These are phyloP conservation scores for Hyperopisus bebe DNA, from an alignment of 2,113 vertebrate genomes.

Conservation along the genomic window DNA sequence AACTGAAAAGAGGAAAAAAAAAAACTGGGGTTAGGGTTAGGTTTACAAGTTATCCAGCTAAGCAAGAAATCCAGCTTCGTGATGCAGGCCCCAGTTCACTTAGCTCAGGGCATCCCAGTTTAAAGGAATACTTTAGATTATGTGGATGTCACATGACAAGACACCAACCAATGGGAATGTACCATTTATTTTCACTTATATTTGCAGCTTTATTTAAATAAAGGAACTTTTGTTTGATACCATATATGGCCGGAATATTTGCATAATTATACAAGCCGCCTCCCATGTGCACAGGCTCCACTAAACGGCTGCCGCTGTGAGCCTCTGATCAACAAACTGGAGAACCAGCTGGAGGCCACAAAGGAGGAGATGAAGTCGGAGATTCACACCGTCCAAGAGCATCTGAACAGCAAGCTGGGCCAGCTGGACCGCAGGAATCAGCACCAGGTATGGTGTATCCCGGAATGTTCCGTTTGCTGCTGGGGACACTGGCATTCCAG, in stretches of 20 bases:
- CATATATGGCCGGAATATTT: neutral
- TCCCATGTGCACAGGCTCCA: conserved; percentile 67
- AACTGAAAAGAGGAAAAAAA: neutral
- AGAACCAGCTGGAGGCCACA: conserved; percentile 89
- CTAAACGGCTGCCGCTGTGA: conserved; percentile 93
- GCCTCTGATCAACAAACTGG: conserved; percentile 86
- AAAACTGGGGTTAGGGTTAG: too few species aligned
- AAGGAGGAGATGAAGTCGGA: conserved; percentile 92
- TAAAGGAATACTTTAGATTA: too few species aligned
- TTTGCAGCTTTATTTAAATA: neutral
- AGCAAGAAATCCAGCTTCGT: too few species aligned
- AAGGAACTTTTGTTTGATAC: neutral
- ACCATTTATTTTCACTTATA: neutral
- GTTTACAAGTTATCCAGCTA: too few species aligned
- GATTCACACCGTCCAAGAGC: conserved; percentile 79
- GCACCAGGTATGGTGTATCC: conserved; percentile 69
- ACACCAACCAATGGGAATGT: neutral
- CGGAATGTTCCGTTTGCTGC: neutral
- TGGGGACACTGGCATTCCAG: neutral
- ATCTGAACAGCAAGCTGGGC: conserved; percentile 86
- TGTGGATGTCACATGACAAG: neutral
- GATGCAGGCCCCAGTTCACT: too few species aligned
- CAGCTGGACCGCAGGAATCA: conserved; percentile 83
- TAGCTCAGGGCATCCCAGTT: too few species aligned
- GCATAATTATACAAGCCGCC: neutral